Conservation (phyloP, 1,140 invertebrate species). For the Tachypleus tridentatus region DNA sequence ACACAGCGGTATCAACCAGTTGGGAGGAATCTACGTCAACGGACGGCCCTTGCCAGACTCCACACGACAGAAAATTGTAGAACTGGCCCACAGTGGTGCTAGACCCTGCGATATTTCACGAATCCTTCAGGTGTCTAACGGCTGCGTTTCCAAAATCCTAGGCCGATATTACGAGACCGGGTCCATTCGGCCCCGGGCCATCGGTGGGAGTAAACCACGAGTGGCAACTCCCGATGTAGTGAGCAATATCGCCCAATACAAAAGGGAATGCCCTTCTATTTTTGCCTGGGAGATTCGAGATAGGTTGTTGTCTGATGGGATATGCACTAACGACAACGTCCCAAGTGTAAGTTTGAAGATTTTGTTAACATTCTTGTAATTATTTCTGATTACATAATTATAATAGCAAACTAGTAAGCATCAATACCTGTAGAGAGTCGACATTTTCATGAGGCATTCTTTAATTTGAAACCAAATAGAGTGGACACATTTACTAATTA, state of each 20-base stretch:
- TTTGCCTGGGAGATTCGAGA: slow-evolving; percentile 98
- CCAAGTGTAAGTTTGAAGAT: slow-evolving; percentile 78
- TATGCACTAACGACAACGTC: slow-evolving; percentile 98
- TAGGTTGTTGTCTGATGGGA: slow-evolving; percentile 84
- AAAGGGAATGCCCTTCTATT: slow-evolving; percentile 91
- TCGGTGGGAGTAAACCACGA: slow-evolving; percentile 87
- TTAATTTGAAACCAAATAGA: too few relatives aligned
- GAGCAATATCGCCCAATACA: slow-evolving; percentile 88
- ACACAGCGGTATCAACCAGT: slow-evolving; percentile 94
- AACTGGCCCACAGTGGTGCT: slow-evolving; percentile 90
- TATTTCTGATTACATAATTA: too few relatives aligned
- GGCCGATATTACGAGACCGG: slow-evolving; percentile 98
- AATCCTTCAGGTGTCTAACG: slow-evolving; percentile 83
- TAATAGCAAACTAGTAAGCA: too few relatives aligned
- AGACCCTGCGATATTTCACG: slow-evolving; percentile 96
- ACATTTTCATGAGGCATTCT: too few relatives aligned
- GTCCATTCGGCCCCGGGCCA: slow-evolving; percentile 86
- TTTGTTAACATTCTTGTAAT: too few relatives aligned
- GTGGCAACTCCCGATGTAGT: slow-evolving; percentile 90
- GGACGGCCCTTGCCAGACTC: slow-evolving; percentile 90
- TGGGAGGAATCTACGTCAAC: slow-evolving; percentile 95
- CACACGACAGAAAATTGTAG: slow-evolving; percentile 89
- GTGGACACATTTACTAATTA: too few relatives aligned
- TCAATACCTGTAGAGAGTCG: too few relatives aligned
- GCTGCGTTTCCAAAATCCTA: slow-evolving; percentile 88